phyloP scores from a whole-genome alignment of 2,888 invertebrate species.

The Corbicula japonica region DNA sequence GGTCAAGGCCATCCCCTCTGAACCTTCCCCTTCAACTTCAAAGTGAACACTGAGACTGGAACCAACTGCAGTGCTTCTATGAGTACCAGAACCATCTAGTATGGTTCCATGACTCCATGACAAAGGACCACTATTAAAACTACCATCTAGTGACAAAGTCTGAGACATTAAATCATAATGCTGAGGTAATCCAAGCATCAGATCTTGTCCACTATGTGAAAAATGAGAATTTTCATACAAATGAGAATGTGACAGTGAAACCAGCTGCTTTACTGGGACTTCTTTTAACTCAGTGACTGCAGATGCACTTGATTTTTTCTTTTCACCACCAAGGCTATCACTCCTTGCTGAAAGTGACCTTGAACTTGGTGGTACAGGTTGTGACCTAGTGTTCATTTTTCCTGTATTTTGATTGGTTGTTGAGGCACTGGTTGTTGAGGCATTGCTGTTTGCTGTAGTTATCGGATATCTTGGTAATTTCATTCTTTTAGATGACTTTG shows the following conservation, averaged over 20 bases:
- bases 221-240: constrained; percentile 17
- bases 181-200: constrained; percentile 26
- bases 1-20: constrained; percentile 20
- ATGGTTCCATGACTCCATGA: constrained; percentile 9
- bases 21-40: neutral
- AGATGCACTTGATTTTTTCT: constrained; percentile 21
- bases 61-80: constrained; percentile 33
- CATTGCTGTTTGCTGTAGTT: no score
- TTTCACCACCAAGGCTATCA: constrained; percentile 2
- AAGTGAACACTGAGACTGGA: constrained; percentile 27
- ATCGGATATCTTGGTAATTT: constrained; percentile 15
- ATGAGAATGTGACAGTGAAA: constrained; percentile 40
- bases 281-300: constrained; percentile 43
- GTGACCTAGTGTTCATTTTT: constrained; percentile 9
- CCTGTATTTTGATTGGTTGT: no score
- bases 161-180: constrained; percentile 20
- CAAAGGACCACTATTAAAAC: neutral
- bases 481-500: constrained; percentile 17
- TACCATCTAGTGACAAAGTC: constrained; percentile 5
- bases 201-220: constrained; percentile 10
- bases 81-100: constrained; percentile 29
- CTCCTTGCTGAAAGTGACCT: neutral
- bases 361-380: constrained; percentile 6
- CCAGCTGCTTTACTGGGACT: constrained; percentile 41
- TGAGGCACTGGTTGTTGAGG: no score